Evolutionary conservation across 1,140 invertebrate genomes (phyloP).

Genomic region (Galendromus occidentalis): DNA sequence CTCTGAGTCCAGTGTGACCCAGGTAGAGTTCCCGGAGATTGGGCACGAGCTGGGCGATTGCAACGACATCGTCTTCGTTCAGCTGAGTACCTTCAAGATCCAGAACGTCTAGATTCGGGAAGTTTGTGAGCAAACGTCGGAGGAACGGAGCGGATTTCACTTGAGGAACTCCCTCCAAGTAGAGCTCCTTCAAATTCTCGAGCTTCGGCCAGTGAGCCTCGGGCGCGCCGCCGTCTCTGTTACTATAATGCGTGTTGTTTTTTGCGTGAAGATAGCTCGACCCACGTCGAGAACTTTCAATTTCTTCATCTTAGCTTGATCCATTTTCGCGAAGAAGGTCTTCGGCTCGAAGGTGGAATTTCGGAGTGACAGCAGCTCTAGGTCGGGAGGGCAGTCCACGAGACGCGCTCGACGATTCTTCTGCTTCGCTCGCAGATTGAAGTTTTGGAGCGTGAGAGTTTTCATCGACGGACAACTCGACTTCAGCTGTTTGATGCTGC

Average conservation of each 20-base stretch:
- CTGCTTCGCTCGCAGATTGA: not conserved
- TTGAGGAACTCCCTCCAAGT: not conserved
- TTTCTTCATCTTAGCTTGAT: not conserved
- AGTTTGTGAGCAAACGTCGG: not conserved
- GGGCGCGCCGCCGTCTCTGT: not conserved
- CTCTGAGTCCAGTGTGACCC: not conserved
- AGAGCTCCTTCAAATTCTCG: not conserved
- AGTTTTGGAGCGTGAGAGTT: not conserved
- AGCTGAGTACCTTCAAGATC: not conserved
- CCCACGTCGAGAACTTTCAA: not conserved
- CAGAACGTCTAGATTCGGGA: not conserved
- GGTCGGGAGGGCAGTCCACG: not conserved
- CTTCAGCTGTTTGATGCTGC: not conserved
- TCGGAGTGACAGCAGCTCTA: not conserved
- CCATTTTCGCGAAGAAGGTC: conserved; percentile 1
- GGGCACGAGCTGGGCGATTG: not conserved
- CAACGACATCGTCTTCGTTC: not conserved
- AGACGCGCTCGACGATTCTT: not conserved
- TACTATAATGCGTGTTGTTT: too few relatives aligned
- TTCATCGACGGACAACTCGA: conserved; percentile 5
- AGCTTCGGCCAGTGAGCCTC: not conserved
- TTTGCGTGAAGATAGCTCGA: not conserved
- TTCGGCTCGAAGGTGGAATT: conserved; percentile 1
- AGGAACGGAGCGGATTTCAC: not conserved
- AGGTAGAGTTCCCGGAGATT: not conserved